Evolutionary conservation across 2,888 invertebrate genomes (phyloP).

Genomic region (Dorcus parallelipipedus): DNA sequence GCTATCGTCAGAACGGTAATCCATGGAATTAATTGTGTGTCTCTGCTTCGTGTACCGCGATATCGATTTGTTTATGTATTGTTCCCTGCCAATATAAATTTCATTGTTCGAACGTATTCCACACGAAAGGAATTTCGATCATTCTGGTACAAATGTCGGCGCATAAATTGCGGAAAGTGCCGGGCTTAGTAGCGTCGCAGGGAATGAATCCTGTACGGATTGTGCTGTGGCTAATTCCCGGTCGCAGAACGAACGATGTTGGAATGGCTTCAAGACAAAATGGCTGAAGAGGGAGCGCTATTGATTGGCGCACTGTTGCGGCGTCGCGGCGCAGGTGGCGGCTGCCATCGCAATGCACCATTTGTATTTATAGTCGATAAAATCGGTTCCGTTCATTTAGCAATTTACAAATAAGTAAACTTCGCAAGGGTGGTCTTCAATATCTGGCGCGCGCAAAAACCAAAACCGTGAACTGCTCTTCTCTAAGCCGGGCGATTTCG

Average conservation of each 20-base stretch:
- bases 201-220: background rate
- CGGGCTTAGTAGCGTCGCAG: background rate
- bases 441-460: no score
- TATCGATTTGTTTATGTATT: constrained; percentile 3
- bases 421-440: no score
- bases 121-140: background rate
- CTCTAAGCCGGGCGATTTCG: background rate
- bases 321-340: constrained; percentile 46
- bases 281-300: constrained; percentile 48
- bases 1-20: constrained; percentile 25
- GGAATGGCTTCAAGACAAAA: constrained; percentile 48
- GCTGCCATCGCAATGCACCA: constrained; percentile 48
- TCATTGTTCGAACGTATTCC: background rate
- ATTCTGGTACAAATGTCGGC: background rate
- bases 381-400: constrained; percentile 42
- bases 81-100: background rate
- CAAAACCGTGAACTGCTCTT: no score
- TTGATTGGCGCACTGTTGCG: constrained; percentile 47
- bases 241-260: constrained; percentile 32
- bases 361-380: constrained; percentile 48
- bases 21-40: constrained; percentile 22
- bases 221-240: constrained; percentile 37
- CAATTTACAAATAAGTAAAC: constrained; percentile 12
- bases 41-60: background rate
- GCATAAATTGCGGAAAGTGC: background rate